Evolutionary conservation across 2,888 invertebrate genomes (phyloP), one percentile per base, ranked within the genome.

Genomic region (Limenitis camilla): DNA sequence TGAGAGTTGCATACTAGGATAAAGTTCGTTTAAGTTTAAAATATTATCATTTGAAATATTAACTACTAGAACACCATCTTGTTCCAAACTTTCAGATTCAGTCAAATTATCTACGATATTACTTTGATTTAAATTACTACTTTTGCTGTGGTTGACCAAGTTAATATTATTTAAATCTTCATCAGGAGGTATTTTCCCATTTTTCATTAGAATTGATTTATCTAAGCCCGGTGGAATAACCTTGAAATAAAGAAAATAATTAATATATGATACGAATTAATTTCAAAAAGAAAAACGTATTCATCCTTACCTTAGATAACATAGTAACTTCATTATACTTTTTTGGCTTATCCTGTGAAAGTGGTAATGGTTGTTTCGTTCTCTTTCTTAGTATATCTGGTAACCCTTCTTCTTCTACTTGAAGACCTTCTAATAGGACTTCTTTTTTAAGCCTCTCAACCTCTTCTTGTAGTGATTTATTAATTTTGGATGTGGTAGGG

Each of bases 361-460:
- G 63, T 8, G 73, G 76, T 45, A 78, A 67, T n/a, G 91, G 89
- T 56, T 92, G 90, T 68, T 93, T 93, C 0, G 92, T 91, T 74
- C 92, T 91, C 69, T 92, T 92, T 56, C 92, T 88, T 55, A 93
- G 78, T 53, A 92, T 89, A 81, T 94, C 94, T 10, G 93, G 91
- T 5, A 94, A 84, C 4, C 94, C 94, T 74, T 95, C 95, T 69
- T 94, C 94, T 81, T 95, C 95, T 5, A 95, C 93, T 75, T 95
- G 94, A 10, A 95, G 82, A 1, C 94, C 95, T 77, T 95, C 94
- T 51, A 92, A 86, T 49, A 94, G 89, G 6, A 94, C 93, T 76
- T 95, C 94, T 67, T 94, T 93, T 67, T 94, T 93, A 65, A 94
- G 90, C 69, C 93, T 92, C 71, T 94, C 94, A n/a, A 94, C 89